Evolutionary conservation across 2,888 invertebrate species (phyloP).

Genomic region (Dyspetes luteomarginatus): DNA sequence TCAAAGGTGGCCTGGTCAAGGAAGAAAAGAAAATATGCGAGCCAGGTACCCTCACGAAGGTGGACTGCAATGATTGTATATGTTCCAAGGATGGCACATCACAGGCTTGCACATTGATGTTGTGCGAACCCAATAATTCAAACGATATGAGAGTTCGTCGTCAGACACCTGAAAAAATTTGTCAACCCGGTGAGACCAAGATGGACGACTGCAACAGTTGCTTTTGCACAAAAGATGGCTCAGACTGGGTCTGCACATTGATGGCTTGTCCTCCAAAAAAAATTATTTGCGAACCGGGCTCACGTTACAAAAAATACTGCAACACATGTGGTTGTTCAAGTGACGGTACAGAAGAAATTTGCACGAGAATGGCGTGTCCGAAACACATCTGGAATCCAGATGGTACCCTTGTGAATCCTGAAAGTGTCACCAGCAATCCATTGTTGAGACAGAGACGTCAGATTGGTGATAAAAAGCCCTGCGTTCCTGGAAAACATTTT

Average conservation of each 20-base stretch:
- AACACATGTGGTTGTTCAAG: constrained; percentile 27
- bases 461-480: neutral
- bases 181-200: constrained; percentile 19
- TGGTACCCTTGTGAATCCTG: neutral
- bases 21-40: constrained; percentile 76
- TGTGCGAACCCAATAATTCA: constrained; percentile 76
- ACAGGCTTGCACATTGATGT: constrained; percentile 84
- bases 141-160: constrained; percentile 7
- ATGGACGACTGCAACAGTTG: constrained; percentile 36
- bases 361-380: constrained; percentile 32
- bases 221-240: constrained; percentile 16
- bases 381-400: neutral
- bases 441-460: neutral
- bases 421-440: neutral
- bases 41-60: constrained; percentile 83
- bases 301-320: constrained; percentile 20
- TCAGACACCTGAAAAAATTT: neutral
- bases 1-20: constrained; percentile 19
- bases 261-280: neutral
- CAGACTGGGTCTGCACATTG: constrained; percentile 21
- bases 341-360: constrained; percentile 5
- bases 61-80: constrained; percentile 85
- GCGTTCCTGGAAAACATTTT: neutral
- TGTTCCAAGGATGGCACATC: constrained; percentile 83
- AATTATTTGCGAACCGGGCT: neutral